Conservation (phyloP, 2,797 vertebrate species). For the Borostomias antarcticus region DNA sequence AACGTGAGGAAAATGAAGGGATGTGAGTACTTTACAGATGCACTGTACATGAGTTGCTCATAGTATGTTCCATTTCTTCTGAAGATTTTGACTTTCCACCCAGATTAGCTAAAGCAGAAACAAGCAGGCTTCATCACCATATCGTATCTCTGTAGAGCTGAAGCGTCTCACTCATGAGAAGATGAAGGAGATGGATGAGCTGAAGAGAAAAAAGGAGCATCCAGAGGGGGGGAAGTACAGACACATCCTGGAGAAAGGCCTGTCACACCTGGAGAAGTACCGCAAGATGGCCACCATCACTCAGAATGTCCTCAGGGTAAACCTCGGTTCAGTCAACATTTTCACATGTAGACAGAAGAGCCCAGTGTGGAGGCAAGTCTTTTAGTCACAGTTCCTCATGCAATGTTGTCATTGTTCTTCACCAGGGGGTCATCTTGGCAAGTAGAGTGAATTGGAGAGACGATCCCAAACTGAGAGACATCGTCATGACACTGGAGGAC, state of each 20-base stretch:
- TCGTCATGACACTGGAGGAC: slow-evolving; percentile 74
- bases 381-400: neutral
- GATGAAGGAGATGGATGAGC: slow-evolving; percentile 73
- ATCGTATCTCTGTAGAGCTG: slow-evolving; percentile 57
- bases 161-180: slow-evolving; percentile 74
- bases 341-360: no score
- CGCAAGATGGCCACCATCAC: slow-evolving; percentile 71
- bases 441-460: slow-evolving; percentile 79
- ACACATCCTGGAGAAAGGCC: slow-evolving; percentile 69
- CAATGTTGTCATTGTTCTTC: neutral
- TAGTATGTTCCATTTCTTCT: no score
- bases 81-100: neutral
- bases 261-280: slow-evolving; percentile 72
- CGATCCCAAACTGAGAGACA: slow-evolving; percentile 73
- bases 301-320: slow-evolving; percentile 79
- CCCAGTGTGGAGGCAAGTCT: no score
- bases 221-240: slow-evolving; percentile 66
- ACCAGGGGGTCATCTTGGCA: slow-evolving; percentile 76
- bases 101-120: neutral
- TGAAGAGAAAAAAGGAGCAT: slow-evolving; percentile 64
- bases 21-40: no score
- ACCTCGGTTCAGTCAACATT: neutral
- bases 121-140: no score
- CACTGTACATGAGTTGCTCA: no score
- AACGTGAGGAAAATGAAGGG: no score